Base-by-base conservation (phyloP, 2,113 vertebrate species). In the Mormoops blainvillei region DNA sequence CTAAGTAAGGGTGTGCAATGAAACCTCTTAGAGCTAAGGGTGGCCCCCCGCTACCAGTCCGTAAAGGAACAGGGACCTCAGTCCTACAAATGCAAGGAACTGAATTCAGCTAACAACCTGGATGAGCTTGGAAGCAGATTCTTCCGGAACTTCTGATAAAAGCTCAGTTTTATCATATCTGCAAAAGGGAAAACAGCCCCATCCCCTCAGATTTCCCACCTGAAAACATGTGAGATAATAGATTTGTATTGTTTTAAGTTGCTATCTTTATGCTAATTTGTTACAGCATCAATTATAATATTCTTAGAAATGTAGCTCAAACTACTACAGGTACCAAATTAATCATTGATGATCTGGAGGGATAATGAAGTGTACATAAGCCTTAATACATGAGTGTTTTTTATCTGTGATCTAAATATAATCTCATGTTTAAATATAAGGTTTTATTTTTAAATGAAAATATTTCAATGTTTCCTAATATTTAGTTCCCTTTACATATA, bases 361-460 rank as follows among this genome's bases (percentile, higher is more conserved):
- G 16, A 33, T 87, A 65, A 9, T 22, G 5, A 92, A 54, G 9
- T 48, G 4, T 82, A 58, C 43, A 19, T 6, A 89, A 83, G 9
- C 41, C 43, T 87, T 43, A 13, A n/a, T 48, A 24, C 63, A 58
- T 74, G 18, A 52, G 6, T 43, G 33, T 71, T 63, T 90, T 92
- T 90, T 81, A 92, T 54, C 16, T 24, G 13, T 61, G 28, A 65
- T 54, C 85, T 70, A 54, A 36, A 56, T 58, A 70, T 43, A 19
- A n/a, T 54, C 26, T 85, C 41, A 24, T 70, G n/a, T 92, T 89
- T 90, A 94, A 80, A 87, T 65, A 15, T 43, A 76, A 45, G 24
- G 15, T 48, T 91, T 82, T 63, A 50, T 58, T 90, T 93, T 88
- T 93, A 84, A 90, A 68, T 74, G 36, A 48, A 77, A 91, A 77